phyloP scores from a whole-genome alignment of 2,888 invertebrate species.

The Formica aserva region DNA sequence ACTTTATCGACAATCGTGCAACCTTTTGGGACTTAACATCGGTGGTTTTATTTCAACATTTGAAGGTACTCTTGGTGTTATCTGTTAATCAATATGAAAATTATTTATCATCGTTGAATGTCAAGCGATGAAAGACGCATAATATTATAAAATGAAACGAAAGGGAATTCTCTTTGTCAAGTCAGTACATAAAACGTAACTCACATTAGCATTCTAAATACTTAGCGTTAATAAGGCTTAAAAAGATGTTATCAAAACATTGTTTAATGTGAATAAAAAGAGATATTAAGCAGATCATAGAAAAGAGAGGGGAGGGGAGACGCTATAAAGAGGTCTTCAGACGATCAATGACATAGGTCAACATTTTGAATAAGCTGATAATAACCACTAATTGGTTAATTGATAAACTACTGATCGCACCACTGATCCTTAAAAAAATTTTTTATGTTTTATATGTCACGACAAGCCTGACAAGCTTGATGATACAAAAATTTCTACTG shows the following conservation, averaged over 20 bases:
- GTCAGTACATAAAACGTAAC: slow-evolving; percentile 3
- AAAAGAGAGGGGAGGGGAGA: neutral
- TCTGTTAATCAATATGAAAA: neutral
- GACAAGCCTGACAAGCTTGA: neutral
- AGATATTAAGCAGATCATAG: slow-evolving; percentile 12
- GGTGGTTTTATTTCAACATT: neutral
- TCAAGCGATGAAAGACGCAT: slow-evolving; percentile 66
- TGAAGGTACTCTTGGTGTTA: slow-evolving; percentile 18
- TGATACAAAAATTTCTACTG: slow-evolving; percentile 3
- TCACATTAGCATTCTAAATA: slow-evolving; percentile 18
- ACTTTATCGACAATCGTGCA: neutral
- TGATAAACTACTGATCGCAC: neutral
- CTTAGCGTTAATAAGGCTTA: neutral
- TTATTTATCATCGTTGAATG: slow-evolving; percentile 47
- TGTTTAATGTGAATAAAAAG: neutral
- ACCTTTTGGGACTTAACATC: neutral
- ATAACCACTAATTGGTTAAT: neutral
- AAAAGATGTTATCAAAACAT: slow-evolving; percentile 19
- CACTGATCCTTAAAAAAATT: neutral
- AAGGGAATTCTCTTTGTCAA: slow-evolving; percentile 31
- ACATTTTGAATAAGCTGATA: neutral
- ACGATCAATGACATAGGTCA: neutral
- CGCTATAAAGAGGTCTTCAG: neutral
- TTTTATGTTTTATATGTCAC: neutral
- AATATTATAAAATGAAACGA: slow-evolving; percentile 68